Evolutionary conservation across 2,113 vertebrate genomes (phyloP), one percentile per base, ranked within the genome.

Genomic region (Edolisoma coerulescens): DNA sequence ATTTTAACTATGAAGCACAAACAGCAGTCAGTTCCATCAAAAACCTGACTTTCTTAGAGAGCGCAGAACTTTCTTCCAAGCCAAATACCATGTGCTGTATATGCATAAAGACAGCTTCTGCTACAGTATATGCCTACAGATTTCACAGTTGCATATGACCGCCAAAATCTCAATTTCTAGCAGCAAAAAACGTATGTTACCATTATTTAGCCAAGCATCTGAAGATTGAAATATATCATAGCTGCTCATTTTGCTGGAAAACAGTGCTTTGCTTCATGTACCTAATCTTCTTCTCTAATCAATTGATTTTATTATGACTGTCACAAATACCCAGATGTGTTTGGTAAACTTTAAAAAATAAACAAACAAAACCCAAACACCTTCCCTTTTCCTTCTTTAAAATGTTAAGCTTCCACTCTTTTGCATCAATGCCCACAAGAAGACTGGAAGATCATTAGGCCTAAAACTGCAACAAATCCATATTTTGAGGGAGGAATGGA

Each of bases 121-220:
- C 89, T 93, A 84, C 76, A 89, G 61, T 94, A 93, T 74, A 95
- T 90, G 87, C 89, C 94, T 94, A 85, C 95, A 95, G 91, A 96
- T 95, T 95, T 97, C 94, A 97, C 87, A 95, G 87, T 95, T 95
- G 64, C 87, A 50, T 33, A 69, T 80, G 84, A 90, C 56, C 33
- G 94, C 96, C 96, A 95, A 96, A 92, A 90, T 94, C 86, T 89
- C 84, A 41, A 89, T 61, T 96, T 82, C 94, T 94, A 94, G 80
- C 80, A 92, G 92, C 73, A 93, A 89, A 95, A 94, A 94, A 75
- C 92, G 54, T 96, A 93, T 95, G 96, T 71, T 90, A 71, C 59
- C 16, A 14, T 78, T 89, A 84, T 78, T 93, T 71, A 93, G 95
- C 92, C 92, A 97, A 90, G 73, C 80, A 94, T 89, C 80, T 90